Percentiles rank a stretch among this genome's conserved stretches.
Evolutionary conservation across 2,113 vertebrate genomes (phyloP).

Genomic region (Hippopotamus amphibius): DNA sequence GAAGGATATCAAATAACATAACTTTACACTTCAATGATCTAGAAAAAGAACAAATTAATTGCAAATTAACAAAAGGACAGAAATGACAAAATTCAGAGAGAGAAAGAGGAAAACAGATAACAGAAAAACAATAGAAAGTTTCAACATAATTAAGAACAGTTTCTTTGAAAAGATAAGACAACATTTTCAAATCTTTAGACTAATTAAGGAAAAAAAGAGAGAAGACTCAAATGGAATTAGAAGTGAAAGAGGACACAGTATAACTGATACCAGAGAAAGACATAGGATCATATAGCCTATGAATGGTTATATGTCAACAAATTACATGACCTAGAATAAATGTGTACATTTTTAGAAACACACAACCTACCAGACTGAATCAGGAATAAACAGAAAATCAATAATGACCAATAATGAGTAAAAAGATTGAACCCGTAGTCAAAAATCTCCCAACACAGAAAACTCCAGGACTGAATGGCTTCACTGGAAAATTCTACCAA

Average conservation of each 20-base stretch:
- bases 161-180: background rate
- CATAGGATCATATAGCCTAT: background rate
- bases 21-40: background rate
- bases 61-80: background rate
- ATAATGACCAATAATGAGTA: background rate
- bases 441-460: background rate
- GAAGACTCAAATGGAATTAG: background rate
- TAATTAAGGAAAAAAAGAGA: background rate
- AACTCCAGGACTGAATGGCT: background rate
- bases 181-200: background rate
- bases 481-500: background rate
- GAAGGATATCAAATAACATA: background rate
- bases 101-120: background rate
- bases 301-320: background rate
- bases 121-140: background rate
- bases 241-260: background rate
- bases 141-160: background rate
- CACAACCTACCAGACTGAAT: background rate
- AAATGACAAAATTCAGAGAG: background rate
- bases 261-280: background rate
- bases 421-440: background rate
- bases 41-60: background rate
- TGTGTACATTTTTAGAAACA: background rate
- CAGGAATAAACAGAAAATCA: background rate
- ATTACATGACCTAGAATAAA: background rate